Evolutionary conservation across 2,797 vertebrate species (phyloP).

Genomic region (Lagodon rhomboides): DNA sequence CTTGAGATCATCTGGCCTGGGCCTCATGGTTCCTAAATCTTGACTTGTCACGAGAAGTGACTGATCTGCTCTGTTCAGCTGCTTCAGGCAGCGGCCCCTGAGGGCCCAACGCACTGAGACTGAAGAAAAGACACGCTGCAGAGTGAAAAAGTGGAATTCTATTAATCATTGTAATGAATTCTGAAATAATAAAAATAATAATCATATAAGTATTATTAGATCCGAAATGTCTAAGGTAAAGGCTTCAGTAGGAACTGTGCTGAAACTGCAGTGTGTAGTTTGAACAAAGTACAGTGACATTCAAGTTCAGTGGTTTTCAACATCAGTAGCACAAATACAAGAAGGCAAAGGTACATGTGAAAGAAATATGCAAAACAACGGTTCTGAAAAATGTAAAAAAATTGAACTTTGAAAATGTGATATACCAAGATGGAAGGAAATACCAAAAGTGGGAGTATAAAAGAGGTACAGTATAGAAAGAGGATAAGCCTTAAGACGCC

Average conservation of each 20-base stretch:
- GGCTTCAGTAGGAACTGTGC: background rate
- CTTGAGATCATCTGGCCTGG: background rate
- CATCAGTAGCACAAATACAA: conserved; percentile 33
- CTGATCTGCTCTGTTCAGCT: too few relatives aligned
- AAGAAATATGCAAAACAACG: background rate
- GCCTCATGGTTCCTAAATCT: background rate
- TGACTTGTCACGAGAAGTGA: background rate
- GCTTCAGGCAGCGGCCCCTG: too few relatives aligned
- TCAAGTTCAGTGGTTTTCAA: conserved; percentile 20
- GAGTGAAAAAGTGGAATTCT: background rate
- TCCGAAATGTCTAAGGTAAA: background rate
- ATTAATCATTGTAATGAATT: background rate
- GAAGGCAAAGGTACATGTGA: conserved; percentile 13
- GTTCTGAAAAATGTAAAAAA: conserved; percentile 26
- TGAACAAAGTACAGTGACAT: conserved; percentile 4
- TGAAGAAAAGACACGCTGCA: background rate
- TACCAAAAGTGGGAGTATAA: conserved; percentile 11
- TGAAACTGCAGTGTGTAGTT: conserved; percentile 12
- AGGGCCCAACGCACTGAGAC: too few relatives aligned
- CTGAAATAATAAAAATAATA: background rate
- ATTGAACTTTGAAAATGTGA: conserved; percentile 10
- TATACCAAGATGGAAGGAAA: background rate
- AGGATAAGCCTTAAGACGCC: conserved; percentile 36
- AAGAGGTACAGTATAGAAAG: conserved; percentile 22
- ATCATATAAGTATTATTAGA: background rate